Evolutionary conservation across 2,888 invertebrate genomes (phyloP).

Genomic region (Brachycybe producta): DNA sequence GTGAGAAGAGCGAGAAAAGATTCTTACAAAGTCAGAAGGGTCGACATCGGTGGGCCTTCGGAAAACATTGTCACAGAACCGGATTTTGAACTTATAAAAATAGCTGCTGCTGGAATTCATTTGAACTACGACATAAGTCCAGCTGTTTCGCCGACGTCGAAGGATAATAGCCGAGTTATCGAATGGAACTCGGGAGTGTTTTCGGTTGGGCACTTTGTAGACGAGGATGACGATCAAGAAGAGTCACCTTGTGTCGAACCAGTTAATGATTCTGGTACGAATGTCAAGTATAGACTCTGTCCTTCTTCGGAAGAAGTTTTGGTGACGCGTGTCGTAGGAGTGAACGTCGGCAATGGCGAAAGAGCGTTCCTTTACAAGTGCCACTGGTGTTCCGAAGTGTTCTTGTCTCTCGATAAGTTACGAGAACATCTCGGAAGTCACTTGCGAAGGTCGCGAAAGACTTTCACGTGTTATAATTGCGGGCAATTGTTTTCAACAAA

Average conservation of each 20-base stretch:
- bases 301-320: constrained; percentile 28
- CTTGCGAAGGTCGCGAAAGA: constrained; percentile 22
- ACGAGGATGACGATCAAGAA: not conserved
- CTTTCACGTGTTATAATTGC: constrained; percentile 24
- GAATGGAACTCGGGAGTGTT: not conserved
- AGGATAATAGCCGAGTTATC: too few relatives aligned
- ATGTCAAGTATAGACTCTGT: constrained; percentile 17
- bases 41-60: too few relatives aligned
- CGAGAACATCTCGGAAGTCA: constrained; percentile 32
- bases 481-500: constrained; percentile 29
- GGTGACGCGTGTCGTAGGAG: constrained; percentile 30
- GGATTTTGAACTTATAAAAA: too few relatives aligned
- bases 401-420: constrained; percentile 27
- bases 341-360: constrained; percentile 27
- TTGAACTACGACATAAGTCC: too few relatives aligned
- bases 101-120: too few relatives aligned
- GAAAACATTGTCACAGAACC: too few relatives aligned
- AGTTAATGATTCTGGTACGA: not conserved
- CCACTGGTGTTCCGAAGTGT: constrained; percentile 31
- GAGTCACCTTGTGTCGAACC: not conserved
- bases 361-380: constrained; percentile 32
- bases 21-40: not conserved
- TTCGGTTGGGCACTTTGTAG: not conserved
- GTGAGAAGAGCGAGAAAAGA: not conserved
- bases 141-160: too few relatives aligned